Percentiles rank a stretch among this genome's conserved stretches.
phyloP scores from a whole-genome alignment of 2,113 vertebrate genomes.

The Noturus placidus region DNA sequence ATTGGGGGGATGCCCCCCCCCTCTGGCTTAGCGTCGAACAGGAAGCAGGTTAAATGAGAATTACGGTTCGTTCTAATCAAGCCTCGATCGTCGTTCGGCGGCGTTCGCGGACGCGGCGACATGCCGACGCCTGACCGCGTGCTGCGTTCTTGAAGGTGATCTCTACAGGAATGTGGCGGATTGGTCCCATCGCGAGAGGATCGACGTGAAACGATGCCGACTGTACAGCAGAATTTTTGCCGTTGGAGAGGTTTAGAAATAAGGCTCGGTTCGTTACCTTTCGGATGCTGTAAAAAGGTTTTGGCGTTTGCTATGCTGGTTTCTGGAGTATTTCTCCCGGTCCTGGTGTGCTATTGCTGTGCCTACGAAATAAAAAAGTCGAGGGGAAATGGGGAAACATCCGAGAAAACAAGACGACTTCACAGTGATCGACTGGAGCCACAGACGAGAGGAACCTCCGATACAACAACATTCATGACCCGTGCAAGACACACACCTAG shows the following conservation, averaged over 20 bases:
- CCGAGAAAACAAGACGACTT: constrained; percentile 59
- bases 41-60: not conserved
- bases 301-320: constrained; percentile 60
- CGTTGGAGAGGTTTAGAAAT: not conserved
- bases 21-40: not conserved
- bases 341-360: constrained; percentile 69
- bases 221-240: constrained; percentile 1
- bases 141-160: not conserved
- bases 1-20: not conserved
- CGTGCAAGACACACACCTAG: constrained; percentile 46
- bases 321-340: constrained; percentile 42
- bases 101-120: not conserved
- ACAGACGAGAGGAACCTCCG: constrained; percentile 58
- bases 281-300: constrained; percentile 19
- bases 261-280: constrained; percentile 30
- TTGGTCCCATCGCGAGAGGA: constrained; percentile 67
- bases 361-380: constrained; percentile 66
- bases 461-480: constrained; percentile 49
- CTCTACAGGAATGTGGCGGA: constrained; percentile 60
- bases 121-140: not conserved
- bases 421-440: constrained; percentile 73
- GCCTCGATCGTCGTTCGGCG: too few relatives aligned
- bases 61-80: not conserved
- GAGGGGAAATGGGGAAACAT: constrained; percentile 34
- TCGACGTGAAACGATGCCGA: not conserved